Conservation (phyloP, 2,797 vertebrate species). For the Sandelia bainsii region DNA sequence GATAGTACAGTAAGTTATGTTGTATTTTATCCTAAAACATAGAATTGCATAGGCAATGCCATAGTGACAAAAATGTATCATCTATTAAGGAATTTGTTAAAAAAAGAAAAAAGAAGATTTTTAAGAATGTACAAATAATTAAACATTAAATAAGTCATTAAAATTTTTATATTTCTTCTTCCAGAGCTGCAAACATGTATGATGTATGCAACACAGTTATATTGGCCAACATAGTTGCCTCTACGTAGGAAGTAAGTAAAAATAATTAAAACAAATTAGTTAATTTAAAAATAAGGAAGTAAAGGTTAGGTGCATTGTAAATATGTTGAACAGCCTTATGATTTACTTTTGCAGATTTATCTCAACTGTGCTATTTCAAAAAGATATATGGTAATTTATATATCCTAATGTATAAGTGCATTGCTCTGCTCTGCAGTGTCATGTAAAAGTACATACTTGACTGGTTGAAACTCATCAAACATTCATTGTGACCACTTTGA, state of each 20-base stretch:
- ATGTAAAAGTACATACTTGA: background rate
- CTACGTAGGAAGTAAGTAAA: background rate
- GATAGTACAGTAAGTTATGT: background rate
- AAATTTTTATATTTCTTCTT: background rate
- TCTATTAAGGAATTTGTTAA: background rate
- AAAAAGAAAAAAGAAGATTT: background rate
- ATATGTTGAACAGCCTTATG: background rate
- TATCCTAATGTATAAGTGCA: too few species aligned
- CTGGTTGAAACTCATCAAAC: conserved; percentile 68
- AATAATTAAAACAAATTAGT: background rate
- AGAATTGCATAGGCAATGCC: background rate
- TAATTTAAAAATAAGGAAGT: background rate
- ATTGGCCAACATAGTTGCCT: background rate
- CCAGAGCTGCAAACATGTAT: background rate
- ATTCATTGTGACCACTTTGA: conserved; percentile 88
- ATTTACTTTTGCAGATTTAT: background rate
- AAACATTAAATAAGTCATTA: background rate
- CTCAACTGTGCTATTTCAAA: too few species aligned
- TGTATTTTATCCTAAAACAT: background rate
- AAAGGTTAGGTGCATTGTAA: background rate
- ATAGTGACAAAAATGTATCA: background rate
- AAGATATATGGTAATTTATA: too few species aligned
- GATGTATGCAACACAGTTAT: conserved; percentile 3
- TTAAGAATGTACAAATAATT: conserved; percentile 9
- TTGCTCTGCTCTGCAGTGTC: conserved; percentile 7